phyloP scores from a whole-genome alignment of 2,888 invertebrate species.

The Tribolium freemani region DNA sequence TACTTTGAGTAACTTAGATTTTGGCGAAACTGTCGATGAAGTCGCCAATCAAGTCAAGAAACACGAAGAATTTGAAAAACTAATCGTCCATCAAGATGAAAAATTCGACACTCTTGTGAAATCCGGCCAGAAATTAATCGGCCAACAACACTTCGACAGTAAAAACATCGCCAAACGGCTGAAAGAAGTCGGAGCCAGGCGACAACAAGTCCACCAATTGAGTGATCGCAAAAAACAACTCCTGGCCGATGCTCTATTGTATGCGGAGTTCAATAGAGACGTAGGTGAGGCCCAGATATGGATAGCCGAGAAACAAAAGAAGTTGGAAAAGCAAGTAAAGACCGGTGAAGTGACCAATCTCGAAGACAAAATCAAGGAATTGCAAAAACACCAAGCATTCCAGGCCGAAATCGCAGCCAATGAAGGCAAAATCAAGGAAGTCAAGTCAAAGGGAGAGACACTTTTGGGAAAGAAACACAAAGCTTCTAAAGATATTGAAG shows the following conservation, averaged over 20 bases:
- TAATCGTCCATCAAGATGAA: constrained; percentile 90
- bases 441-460: constrained; percentile 80
- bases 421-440: constrained; percentile 86
- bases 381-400: constrained; percentile 96
- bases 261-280: constrained; percentile 93
- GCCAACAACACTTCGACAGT: constrained; percentile 93
- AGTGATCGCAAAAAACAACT: constrained; percentile 77
- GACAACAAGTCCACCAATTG: constrained; percentile 78
- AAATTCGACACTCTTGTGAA: constrained; percentile 85
- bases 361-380: constrained; percentile 95
- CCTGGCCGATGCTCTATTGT: constrained; percentile 84
- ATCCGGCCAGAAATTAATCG: constrained; percentile 88
- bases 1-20: constrained; percentile 76
- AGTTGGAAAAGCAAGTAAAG: constrained; percentile 84
- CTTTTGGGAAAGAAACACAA: constrained; percentile 80
- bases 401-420: constrained; percentile 93
- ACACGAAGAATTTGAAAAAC: constrained; percentile 94
- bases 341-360: constrained; percentile 84
- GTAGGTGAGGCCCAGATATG: constrained; percentile 91
- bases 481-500: constrained; percentile 78
- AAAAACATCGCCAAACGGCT: constrained; percentile 83
- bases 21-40: constrained; percentile 87
- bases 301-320: constrained; percentile 93
- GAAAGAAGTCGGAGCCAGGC: constrained; percentile 80
- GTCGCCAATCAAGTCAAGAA: constrained; percentile 92